These are phyloP conservation scores for Seriola rivoliana DNA, from an alignment of 2,113 vertebrate species.

Conservation along the genomic window DNA sequence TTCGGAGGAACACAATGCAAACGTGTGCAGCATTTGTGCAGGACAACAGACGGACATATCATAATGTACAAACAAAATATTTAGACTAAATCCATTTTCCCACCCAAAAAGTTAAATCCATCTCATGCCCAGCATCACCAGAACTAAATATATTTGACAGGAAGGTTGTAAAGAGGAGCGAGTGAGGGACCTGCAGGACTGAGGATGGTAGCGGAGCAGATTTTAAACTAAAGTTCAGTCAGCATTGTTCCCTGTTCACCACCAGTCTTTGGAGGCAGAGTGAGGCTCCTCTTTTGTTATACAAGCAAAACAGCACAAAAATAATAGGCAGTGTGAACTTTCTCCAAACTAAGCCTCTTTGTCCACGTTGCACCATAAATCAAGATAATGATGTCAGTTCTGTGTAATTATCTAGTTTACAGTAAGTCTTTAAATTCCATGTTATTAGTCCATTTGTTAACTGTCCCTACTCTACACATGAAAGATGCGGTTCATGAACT, in stretches of 20 bases:
- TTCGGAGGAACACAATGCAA: not conserved
- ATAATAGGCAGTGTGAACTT: not conserved
- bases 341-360: not conserved
- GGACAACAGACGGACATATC: not conserved
- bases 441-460: constrained; percentile 25
- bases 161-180: not conserved
- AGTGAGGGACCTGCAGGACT: not conserved
- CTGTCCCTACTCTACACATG: not conserved
- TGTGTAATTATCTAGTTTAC: constrained; percentile 39
- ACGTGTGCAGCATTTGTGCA: not conserved
- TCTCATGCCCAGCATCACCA: not conserved
- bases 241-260: not conserved
- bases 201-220: not conserved
- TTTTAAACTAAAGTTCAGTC: not conserved
- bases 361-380: not conserved
- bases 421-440: constrained; percentile 28
- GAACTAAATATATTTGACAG: not conserved
- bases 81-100: not conserved
- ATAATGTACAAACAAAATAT: not conserved
- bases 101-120: not conserved
- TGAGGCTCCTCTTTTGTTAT: not conserved
- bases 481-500: constrained; percentile 3
- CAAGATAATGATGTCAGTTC: constrained; percentile 28
- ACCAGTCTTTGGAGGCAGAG: not conserved
- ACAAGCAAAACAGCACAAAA: not conserved